Base-by-base conservation (phyloP, 1,140 invertebrate species). In the Lasioglossum albipes region DNA sequence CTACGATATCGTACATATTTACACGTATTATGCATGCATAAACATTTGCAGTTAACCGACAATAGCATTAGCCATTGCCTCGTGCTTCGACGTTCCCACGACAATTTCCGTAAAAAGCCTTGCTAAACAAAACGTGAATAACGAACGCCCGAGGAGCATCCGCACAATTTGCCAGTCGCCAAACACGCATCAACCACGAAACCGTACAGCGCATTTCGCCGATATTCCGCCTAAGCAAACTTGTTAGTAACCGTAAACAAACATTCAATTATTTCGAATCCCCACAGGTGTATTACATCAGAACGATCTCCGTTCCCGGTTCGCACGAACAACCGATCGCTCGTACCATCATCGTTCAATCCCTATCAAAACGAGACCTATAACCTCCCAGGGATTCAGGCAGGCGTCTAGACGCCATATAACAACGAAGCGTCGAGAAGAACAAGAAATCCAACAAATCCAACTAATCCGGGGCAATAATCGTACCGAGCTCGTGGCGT, bases 211-310 rank as follows among this genome's bases (percentile, higher is more conserved):
- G 7, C 52, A n/a, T 22, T 59, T 9, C 57, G 20, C 7, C 57
- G 57, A 59, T 59, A n/a, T 20, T 59, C 57, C 57, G 5, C 57
- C 57, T n/a, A n/a, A 59, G n/a, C n/a, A 59, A 59, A n/a, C 57
- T 59, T 59, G 57, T 59, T 59, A 59, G 57, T n/a, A 59, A n/a
- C 57, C 57, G 57, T 59, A n/a, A 59, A 59, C 57, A 59, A n/a
- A 59, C 57, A 59, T 59, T n/a, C 20, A n/a, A n/a, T 59, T 59
- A 59, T 59, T 59, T n/a, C 57, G n/a, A n/a, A 59, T 59, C 57
- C 57, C 57, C 57, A n/a, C 18, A n/a, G 57, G 20, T 59, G 20
- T n/a, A 59, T 59, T 59, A 59, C n/a, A 59, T 41, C 62, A 31
- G 13, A 65, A 65, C 36, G 36, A 52, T 71, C 41, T 6, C 10